Conservation (phyloP, 2,888 invertebrate species). For the Scotopteryx bipunctaria region DNA sequence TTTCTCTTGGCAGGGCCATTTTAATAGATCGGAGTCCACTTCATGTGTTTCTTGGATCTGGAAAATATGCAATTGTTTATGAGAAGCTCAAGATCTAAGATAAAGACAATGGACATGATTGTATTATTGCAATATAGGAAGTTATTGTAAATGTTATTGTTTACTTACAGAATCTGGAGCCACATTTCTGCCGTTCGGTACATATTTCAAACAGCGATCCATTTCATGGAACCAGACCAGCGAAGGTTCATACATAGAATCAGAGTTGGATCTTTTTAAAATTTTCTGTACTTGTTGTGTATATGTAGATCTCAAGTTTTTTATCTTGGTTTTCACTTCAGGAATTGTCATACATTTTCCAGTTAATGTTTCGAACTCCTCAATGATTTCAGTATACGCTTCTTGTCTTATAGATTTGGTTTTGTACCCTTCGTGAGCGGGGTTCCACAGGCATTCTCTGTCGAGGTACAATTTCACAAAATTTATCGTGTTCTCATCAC, state of each 20-base stretch:
- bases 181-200: slow-evolving; percentile 51
- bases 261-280: slow-evolving; percentile 64
- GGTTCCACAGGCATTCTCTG: slow-evolving; percentile 79
- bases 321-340: slow-evolving; percentile 77
- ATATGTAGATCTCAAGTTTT: slow-evolving; percentile 76
- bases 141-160: not conserved
- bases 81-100: not conserved
- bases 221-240: slow-evolving; percentile 73
- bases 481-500: slow-evolving; percentile 70
- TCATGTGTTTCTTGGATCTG: slow-evolving; percentile 50
- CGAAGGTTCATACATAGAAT: slow-evolving; percentile 64
- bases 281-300: slow-evolving; percentile 76
- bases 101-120: too few relatives aligned
- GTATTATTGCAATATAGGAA: too few relatives aligned
- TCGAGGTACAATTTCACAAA: slow-evolving; percentile 78
- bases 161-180: slow-evolving; percentile 5
- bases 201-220: slow-evolving; percentile 68
- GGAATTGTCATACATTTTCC: slow-evolving; percentile 56
- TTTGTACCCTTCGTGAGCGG: slow-evolving; percentile 67
- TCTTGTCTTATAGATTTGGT: slow-evolving; percentile 61
- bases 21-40: slow-evolving; percentile 57
- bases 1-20: slow-evolving; percentile 57
- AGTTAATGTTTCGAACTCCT: slow-evolving; percentile 59
- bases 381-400: slow-evolving; percentile 61
- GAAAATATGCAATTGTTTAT: not conserved